These are phyloP conservation scores for Drosophila pachea DNA, from an alignment of 1,140 invertebrate species.

Conservation along the genomic window DNA sequence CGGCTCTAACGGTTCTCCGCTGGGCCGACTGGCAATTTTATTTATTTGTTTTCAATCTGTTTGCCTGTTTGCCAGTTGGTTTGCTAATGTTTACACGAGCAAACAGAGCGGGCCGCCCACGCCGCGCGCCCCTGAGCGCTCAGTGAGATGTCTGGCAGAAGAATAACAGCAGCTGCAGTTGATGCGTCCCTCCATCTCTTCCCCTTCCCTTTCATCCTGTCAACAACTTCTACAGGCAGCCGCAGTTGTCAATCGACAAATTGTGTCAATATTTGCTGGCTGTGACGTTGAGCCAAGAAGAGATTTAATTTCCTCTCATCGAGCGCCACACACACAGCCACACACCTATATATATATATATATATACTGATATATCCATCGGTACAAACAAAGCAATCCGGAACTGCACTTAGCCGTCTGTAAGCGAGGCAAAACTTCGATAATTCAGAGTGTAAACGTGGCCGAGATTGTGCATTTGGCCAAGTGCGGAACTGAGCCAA, in stretches of 20 bases:
- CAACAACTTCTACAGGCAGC: conserved; percentile 11
- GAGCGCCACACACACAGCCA: conserved; percentile 38
- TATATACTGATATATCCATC: neutral
- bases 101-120: conserved; percentile 37
- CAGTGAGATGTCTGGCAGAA: conserved; percentile 12
- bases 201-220: too few species aligned
- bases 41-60: conserved; percentile 77
- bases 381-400: conserved; percentile 9
- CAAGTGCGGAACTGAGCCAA: neutral
- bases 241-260: conserved; percentile 59
- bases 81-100: conserved; percentile 76
- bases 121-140: conserved; percentile 14
- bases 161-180: neutral
- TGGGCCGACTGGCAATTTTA: conserved; percentile 53
- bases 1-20: conserved; percentile 12
- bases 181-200: neutral
- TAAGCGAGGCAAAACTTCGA: neutral
- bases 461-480: neutral
- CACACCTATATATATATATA: conserved; percentile 13
- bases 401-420: conserved; percentile 11
- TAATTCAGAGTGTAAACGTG: neutral
- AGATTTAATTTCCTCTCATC: conserved; percentile 75
- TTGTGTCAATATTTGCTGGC: conserved; percentile 73
- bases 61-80: conserved; percentile 74
- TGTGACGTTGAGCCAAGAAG: conserved; percentile 65